Evolutionary conservation across 2,113 vertebrate species (phyloP).

Genomic region (Sterrhoptilus dennistouni): DNA sequence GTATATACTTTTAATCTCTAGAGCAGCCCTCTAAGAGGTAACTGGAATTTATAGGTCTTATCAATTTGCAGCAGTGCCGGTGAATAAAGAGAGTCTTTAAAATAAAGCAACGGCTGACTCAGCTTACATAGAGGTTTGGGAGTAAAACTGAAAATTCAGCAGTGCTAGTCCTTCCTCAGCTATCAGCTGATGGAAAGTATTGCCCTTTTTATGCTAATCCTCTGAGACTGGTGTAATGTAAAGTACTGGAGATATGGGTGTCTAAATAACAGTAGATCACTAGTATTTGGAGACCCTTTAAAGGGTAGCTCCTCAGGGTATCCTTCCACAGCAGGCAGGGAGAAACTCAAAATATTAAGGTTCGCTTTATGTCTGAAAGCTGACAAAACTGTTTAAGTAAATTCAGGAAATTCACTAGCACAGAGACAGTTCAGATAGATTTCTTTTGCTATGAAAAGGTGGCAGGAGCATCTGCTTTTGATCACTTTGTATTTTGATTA

Average conservation of each 20-base stretch:
- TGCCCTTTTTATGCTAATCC: conserved; percentile 53
- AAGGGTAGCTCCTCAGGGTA: conserved; percentile 44
- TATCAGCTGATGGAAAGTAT: conserved; percentile 36
- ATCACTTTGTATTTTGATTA: not conserved
- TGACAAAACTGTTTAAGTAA: not conserved
- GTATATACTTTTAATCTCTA: conserved; percentile 19
- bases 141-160: conserved; percentile 64
- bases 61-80: conserved; percentile 12
- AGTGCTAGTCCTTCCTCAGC: not conserved
- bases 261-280: conserved; percentile 45
- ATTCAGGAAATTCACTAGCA: not conserved
- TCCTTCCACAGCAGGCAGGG: not conserved
- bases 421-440: not conserved
- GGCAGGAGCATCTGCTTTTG: not conserved
- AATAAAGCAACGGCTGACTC: conserved; percentile 58
- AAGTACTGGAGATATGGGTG: conserved; percentile 31
- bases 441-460: not conserved
- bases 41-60: conserved; percentile 18
- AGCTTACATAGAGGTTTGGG: not conserved
- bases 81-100: conserved; percentile 62
- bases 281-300: conserved; percentile 56
- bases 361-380: conserved; percentile 38
- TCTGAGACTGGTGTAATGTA: conserved; percentile 34
- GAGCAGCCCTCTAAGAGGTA: conserved; percentile 7
- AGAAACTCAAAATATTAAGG: conserved; percentile 32